phyloP scores from a whole-genome alignment of 1,140 invertebrate genomes.

The Microplitis demolitor region DNA sequence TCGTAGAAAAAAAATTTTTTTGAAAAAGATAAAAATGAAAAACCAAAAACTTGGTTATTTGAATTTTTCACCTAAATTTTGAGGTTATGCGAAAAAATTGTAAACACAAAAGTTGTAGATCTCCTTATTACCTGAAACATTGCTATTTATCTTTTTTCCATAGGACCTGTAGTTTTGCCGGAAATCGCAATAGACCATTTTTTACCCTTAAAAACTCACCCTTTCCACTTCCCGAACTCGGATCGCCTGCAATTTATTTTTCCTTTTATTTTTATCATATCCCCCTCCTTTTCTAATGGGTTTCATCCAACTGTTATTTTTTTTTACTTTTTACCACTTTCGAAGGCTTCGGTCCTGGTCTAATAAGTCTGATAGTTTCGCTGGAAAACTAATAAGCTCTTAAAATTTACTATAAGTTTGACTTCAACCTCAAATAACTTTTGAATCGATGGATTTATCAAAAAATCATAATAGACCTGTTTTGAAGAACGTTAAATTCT shows the following conservation, averaged over 20 bases:
- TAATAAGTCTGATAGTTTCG: no score
- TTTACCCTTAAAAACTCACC: no score
- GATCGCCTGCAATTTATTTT: no score
- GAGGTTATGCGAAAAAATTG: not conserved
- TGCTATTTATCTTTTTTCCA: not conserved
- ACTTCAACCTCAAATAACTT: no score
- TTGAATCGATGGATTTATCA: no score
- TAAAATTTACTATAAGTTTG: no score
- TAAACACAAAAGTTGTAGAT: not conserved
- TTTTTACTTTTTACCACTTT: not conserved
- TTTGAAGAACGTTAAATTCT: no score
- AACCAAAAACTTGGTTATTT: not conserved
- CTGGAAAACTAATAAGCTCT: no score
- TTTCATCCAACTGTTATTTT: conserved; percentile 1
- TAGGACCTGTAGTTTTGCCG: not conserved
- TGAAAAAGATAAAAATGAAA: not conserved
- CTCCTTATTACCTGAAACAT: not conserved
- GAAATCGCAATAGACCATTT: no score
- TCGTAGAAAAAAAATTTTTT: not conserved
- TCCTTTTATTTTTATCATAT: conserved; percentile 1
- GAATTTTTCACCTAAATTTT: not conserved
- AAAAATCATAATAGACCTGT: no score
- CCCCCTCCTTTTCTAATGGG: not conserved
- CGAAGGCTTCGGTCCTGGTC: no score
- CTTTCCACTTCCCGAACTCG: no score